phyloP scores from a whole-genome alignment of 2,797 vertebrate genomes.

The Aselliscus stoliczkanus region DNA sequence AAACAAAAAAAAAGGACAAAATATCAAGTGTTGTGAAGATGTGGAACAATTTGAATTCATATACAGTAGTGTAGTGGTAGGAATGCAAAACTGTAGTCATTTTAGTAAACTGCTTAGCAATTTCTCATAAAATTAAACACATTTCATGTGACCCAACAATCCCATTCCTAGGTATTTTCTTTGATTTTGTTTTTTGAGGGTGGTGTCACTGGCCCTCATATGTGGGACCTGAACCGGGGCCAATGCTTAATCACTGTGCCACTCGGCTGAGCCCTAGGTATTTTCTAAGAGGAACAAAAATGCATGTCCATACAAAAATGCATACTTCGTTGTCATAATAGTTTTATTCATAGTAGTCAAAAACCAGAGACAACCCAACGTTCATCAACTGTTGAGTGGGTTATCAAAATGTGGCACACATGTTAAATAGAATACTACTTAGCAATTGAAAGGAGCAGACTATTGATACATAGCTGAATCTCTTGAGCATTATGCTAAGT shows the following conservation, averaged over 20 bases:
- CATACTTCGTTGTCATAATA: not conserved
- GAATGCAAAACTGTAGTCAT: not conserved
- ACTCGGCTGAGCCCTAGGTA: too few species aligned
- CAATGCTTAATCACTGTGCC: too few species aligned
- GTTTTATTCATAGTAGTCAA: not conserved
- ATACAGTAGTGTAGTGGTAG: not conserved
- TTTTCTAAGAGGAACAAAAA: conserved; percentile 13
- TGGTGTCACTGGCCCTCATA: too few species aligned
- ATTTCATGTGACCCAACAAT: not conserved
- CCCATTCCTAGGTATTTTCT: not conserved
- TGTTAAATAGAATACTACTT: not conserved
- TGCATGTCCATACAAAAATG: not conserved
- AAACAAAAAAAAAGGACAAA: not conserved
- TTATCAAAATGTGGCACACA: not conserved
- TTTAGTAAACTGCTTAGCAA: not conserved
- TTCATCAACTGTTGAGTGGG: not conserved
- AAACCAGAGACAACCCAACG: not conserved
- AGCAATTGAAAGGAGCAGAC: not conserved
- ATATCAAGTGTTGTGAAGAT: not conserved
- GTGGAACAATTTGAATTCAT: not conserved
- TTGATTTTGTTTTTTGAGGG: too few species aligned
- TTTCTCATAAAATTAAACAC: not conserved
- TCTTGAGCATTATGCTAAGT: not conserved
- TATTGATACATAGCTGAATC: not conserved
- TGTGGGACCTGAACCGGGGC: too few species aligned